These are phyloP conservation scores for Nematostella vectensis DNA, from an alignment of 92 coral and sea anemone genomes.

Conservation along the genomic window DNA sequence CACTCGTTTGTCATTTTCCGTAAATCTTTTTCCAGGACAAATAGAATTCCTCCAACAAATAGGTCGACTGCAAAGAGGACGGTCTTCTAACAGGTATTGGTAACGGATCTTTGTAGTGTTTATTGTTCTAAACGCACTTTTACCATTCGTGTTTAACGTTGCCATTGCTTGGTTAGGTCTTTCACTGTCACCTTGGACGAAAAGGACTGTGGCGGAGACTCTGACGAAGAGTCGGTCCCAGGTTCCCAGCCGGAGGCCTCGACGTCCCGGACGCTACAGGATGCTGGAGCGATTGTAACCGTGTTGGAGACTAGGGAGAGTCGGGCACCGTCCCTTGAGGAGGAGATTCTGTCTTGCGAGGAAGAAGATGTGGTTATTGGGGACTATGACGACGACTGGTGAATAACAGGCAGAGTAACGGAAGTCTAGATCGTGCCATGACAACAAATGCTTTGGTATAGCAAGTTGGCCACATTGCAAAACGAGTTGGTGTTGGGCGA, in stretches of 20 bases:
- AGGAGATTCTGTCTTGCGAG: slow-evolving; percentile 12
- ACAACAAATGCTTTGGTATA: too few species aligned
- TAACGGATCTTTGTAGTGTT: not conserved
- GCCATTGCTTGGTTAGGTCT: slow-evolving; percentile 37
- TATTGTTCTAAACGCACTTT: too few species aligned
- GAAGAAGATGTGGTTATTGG: slow-evolving; percentile 50
- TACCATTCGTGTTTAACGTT: too few species aligned
- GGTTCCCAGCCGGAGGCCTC: slow-evolving; percentile 29
- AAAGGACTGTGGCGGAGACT: slow-evolving; percentile 53
- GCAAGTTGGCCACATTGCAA: too few species aligned
- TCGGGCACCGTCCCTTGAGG: too few species aligned
- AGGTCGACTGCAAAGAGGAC: slow-evolving; percentile 38
- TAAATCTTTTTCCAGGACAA: slow-evolving; percentile 46
- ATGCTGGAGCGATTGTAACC: not conserved
- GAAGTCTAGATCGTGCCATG: too few species aligned
- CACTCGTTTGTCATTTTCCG: not conserved
- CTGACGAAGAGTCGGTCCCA: slow-evolving; percentile 30
- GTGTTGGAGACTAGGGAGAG: not conserved
- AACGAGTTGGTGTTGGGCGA: too few species aligned
- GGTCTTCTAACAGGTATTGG: slow-evolving; percentile 60
- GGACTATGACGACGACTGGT: slow-evolving; percentile 58
- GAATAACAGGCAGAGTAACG: too few species aligned
- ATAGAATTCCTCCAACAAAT: slow-evolving; percentile 71
- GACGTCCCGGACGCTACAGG: not conserved
- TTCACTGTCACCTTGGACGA: slow-evolving; percentile 58